Evolutionary conservation across 2,113 vertebrate genomes (phyloP), one percentile per base, ranked within the genome.

Genomic region (Lates calcarifer): DNA sequence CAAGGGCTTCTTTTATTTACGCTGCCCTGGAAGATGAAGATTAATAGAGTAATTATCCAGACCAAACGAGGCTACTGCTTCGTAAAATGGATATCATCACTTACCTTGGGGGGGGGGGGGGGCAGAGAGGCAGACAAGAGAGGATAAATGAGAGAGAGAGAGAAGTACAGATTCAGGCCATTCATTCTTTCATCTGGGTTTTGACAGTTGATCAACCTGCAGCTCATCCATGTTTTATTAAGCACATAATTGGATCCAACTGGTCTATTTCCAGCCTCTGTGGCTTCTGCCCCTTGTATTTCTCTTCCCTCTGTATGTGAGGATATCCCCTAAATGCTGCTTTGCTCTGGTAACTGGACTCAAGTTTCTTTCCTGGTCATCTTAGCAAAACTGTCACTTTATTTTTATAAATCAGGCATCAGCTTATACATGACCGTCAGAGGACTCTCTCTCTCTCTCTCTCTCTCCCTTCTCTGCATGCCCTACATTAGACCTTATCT

Each of bases 41-140:
- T 90, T 69, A 77, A 94, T 91, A 15, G 80, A 79, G 78, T 83
- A 58, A 91, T 90, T 91, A 90, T 43, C 29, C 10, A 6, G n/a
- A 49, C 22, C 33, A 71, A 79, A 87, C 65, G 76, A 85, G 71
- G 58, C 71, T 29, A 26, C 49, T 43, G 73, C 56, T 72, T 66
- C 55, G 43, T 79, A n/a, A 81, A 67, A 70, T 55, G 18, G 76
- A 68, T 72, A 57, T 85, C 74, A 87, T 90, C 72, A 74, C 35
- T 83, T 82, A 89, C 67, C 79, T 61, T 45, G 20, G 41, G 49
- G 45, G 51, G 20, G 41, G 49, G 45, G 51, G 33, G 31, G 61
- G 74, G 56, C 2, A 11, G 55, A 39, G 20, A 73, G 41, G 39
- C n/a, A 47, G 63, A 26, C 3, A 58, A 77, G 39, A 58, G 58